These are phyloP conservation scores for Halictus ligatus DNA, from an alignment of 2,888 invertebrate species.

Conservation along the genomic window DNA sequence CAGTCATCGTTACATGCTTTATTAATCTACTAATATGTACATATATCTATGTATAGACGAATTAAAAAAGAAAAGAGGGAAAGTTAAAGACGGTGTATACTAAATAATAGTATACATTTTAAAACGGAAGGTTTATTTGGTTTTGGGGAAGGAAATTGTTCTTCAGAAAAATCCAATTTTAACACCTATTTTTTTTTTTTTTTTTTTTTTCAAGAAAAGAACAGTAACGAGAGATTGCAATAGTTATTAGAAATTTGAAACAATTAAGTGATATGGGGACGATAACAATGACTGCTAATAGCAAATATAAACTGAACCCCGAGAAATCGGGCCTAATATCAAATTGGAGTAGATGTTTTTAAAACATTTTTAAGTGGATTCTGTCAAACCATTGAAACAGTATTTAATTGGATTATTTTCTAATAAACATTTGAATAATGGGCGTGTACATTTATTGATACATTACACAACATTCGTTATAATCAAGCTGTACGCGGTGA, in stretches of 20 bases:
- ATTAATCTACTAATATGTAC: slow-evolving; percentile 44
- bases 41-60: slow-evolving; percentile 25
- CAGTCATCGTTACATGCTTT: slow-evolving; percentile 60
- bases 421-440: background rate
- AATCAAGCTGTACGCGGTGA: background rate
- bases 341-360: background rate
- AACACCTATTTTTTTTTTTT: background rate
- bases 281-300: background rate
- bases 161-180: background rate
- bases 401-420: background rate
- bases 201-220: background rate
- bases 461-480: slow-evolving; percentile 1
- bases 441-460: slow-evolving; percentile 1
- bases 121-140: slow-evolving; percentile 37
- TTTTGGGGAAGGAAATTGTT: slow-evolving; percentile 40
- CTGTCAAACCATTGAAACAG: background rate
- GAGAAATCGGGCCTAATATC: background rate
- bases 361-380: background rate
- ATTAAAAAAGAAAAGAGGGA: background rate
- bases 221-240: background rate
- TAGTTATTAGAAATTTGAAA: background rate
- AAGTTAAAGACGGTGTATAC: slow-evolving; percentile 14
- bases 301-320: background rate
- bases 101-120: slow-evolving; percentile 39
- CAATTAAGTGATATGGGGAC: background rate